Evolutionary conservation across 2,113 vertebrate species (phyloP), one percentile per base, ranked within the genome.

Genomic region (Phylloscopus trochilus): DNA sequence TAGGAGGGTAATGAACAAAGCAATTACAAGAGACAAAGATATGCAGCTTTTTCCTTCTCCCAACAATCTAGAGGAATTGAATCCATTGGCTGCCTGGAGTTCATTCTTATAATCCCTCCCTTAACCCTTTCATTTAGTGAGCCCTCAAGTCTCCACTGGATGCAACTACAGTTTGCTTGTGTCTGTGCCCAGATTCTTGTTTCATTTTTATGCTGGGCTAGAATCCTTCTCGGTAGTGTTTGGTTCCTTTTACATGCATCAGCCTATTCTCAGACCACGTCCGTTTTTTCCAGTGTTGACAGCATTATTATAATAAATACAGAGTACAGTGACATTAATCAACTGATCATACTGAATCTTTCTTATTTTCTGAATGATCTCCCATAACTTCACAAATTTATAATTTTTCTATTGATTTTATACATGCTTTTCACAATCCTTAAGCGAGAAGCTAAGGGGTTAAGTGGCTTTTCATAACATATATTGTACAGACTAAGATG

Each of bases 21-120:
- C 81, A 93, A 90, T 95, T 93, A 63, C 43, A 83, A 89, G 79
- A 94, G 85, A 96, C 70, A 92, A 97, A 97, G 89, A 92, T 56
- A 89, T 43, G 49, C 64, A 93, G 92, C 44, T 95, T 94, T 93
- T 90, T 41, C 31, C 2, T 86, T 94, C 70, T 95, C 76, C 83
- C 67, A 91, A 13, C 78, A 79, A 79, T 94, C 93, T 83, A 69
- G 22, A 72, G 67, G 73, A 97, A 95, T 30, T 94, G 92, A 97
- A 96, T 94, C 55, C 76, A 91, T 51, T 84, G 84, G 37, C 77
- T 94, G 84, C 64, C 89, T 92, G 53, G 39, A 94, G 76, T 91
- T 94, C 39, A 77, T 94, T 96, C 67, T 64, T 95, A 60, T 96
- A 96, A 97, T 92, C 89, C 67, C 19, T 92, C 91, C 68, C 55